phyloP scores from a whole-genome alignment of 2,113 vertebrate genomes.

The pig (Sus scrofa) region DNA sequence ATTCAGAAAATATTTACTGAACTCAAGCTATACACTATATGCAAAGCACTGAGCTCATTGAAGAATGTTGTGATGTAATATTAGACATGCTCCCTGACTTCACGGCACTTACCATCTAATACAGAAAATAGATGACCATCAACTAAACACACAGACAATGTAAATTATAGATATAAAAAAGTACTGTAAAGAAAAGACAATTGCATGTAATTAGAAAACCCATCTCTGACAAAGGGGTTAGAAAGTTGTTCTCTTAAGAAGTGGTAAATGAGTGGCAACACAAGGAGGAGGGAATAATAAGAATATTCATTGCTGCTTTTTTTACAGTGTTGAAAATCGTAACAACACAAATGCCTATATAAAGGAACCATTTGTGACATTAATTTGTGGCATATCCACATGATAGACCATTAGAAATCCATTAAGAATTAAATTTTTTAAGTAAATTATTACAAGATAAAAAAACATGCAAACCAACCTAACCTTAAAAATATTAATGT shows the following conservation, averaged over 20 bases:
- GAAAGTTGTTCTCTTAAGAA: background rate
- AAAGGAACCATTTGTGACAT: background rate
- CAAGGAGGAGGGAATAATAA: background rate
- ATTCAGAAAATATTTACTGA: background rate
- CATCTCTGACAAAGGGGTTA: background rate
- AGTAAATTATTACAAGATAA: conserved; percentile 31
- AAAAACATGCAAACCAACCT: conserved; percentile 45
- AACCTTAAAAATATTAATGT: conserved; percentile 60
- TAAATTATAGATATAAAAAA: background rate
- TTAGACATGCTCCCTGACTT: background rate
- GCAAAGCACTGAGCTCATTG: background rate
- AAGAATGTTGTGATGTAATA: background rate
- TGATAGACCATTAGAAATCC: conserved; percentile 24
- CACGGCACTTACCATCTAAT: background rate
- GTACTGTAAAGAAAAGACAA: background rate
- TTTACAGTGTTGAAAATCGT: background rate
- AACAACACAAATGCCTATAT: background rate
- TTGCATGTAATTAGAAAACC: background rate
- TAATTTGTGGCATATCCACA: background rate
- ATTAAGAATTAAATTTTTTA: conserved; percentile 66
- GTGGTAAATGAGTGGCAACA: background rate
- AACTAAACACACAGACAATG: background rate
- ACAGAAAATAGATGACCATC: background rate
- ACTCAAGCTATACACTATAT: background rate
- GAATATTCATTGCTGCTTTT: background rate